Conservation (phyloP, 35 echinoderm and acorn worm genomes). For the Holothuria glaberrima region DNA sequence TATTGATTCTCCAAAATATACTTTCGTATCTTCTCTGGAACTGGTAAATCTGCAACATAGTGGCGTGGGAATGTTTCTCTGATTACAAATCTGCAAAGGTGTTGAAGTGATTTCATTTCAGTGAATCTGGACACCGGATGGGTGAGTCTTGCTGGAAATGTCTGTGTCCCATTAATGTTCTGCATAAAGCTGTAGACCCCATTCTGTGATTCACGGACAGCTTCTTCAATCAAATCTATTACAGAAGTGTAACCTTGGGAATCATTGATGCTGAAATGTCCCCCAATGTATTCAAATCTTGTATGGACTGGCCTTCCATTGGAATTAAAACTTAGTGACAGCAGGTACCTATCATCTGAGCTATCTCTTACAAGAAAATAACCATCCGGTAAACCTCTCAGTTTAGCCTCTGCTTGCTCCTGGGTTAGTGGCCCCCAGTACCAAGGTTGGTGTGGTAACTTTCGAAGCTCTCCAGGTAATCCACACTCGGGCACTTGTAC, state of each 20-base stretch:
- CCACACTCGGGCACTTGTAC: constrained; percentile 1
- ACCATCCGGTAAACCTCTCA: constrained; percentile 72
- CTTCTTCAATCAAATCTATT: constrained; percentile 84
- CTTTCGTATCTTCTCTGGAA: constrained; percentile 90
- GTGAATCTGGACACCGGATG: constrained; percentile 89
- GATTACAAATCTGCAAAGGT: constrained; percentile 95
- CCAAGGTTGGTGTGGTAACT: constrained; percentile 89
- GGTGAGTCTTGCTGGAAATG: constrained; percentile 89
- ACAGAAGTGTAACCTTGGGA: constrained; percentile 91
- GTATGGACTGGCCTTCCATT: constrained; percentile 94
- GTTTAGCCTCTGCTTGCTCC: constrained; percentile 88
- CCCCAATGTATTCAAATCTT: constrained; percentile 87
- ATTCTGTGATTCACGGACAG: constrained; percentile 82
- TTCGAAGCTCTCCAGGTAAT: constrained; percentile 74
- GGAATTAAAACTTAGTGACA: constrained; percentile 94
- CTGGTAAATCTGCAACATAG: constrained; percentile 82
- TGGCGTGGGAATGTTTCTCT: constrained; percentile 88
- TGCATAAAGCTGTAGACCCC: constrained; percentile 94
- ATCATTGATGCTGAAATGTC: constrained; percentile 93
- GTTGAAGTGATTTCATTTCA: constrained; percentile 87
- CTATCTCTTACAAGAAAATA: constrained; percentile 95
- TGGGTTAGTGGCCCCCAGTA: constrained; percentile 97
- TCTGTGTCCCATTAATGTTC: constrained; percentile 79
- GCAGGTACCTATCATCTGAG: constrained; percentile 93
- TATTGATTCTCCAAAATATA: constrained; percentile 99